Evolutionary conservation across 2,797 vertebrate species (phyloP), one percentile per base, ranked within the genome.

Genomic region (Pangasius sanitwongsei): DNA sequence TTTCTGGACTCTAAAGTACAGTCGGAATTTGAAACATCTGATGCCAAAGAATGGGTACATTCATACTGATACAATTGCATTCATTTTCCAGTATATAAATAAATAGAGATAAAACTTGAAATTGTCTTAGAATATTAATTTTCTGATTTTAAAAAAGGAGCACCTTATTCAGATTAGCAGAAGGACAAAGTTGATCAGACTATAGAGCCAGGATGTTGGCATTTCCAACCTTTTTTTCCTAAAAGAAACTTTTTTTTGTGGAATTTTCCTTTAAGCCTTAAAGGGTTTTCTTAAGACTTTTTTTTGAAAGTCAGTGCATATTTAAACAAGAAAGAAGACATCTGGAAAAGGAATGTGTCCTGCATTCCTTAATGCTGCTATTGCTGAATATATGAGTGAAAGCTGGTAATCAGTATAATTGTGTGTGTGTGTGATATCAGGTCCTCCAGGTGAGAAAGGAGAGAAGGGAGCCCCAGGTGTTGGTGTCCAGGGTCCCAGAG

Each of bases 401-500:
- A n/a, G 44, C 15, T 88, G 57, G 31, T 57, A 48, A 69, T 67
- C 50, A 44, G 59, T 86, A 61, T 77, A 61, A 75, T n/a, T 81
- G 53, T 34, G 53, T 81, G 78, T 81, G 20, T 90, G 2, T 89
- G 41, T 86, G 34, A 91, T 69, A 90, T 90, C 93, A 99, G 98
- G 98, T 93, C 94, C 96, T 89, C 88, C 94, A 50, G 98, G 98
- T 31, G 95, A 97, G 90, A 99, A 98, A 90, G 98, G 98, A 87
- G 98, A 99, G 75, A 98, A 97, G 93, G 98, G 98, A 87, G 96
- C 94, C 86, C 92, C 93, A 83, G 98, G 98, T 23, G 90, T 97
- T 25, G 98, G 98, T 91, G 96, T 97, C 28, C 98, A 99, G 93
- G 98, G 98, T 84, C 98, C 98, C 28, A 95, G 98, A 96, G 98